A percentile compares a stretch with the other conserved stretches of the same genome.
These are phyloP conservation scores for Myotis findleyi DNA, from an alignment of 2,797 vertebrate species.

Conservation along the genomic window DNA sequence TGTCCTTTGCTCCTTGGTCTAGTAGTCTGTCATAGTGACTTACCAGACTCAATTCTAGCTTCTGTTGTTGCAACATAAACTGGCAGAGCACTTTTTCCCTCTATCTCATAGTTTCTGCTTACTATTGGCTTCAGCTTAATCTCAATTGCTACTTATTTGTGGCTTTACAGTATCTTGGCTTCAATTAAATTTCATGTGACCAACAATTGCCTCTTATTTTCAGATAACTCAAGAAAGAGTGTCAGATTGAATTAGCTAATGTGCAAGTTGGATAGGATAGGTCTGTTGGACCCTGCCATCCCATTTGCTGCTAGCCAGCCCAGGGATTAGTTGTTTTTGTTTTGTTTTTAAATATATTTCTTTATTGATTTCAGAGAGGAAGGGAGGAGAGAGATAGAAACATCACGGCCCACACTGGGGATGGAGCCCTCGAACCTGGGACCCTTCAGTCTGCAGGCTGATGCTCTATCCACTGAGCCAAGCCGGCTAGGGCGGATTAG, in stretches of 20 bases:
- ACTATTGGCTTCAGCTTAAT: background rate
- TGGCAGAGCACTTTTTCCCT: background rate
- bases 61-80: background rate
- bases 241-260: background rate
- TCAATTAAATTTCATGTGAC: background rate
- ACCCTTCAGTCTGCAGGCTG: no score
- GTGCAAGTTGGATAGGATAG: background rate
- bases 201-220: slow-evolving; percentile 20
- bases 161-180: slow-evolving; percentile 16
- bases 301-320: background rate
- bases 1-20: background rate
- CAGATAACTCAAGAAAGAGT: background rate
- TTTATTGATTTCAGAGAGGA: no score
- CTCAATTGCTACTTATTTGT: background rate
- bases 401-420: no score
- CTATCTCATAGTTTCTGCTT: slow-evolving; percentile 9
- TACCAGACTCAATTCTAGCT: background rate
- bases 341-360: no score
- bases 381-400: no score
- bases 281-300: background rate
- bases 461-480: no score
- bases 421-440: no score
- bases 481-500: background rate
- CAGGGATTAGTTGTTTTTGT: background rate
- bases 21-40: background rate